Evolutionary conservation across 2,797 vertebrate species (phyloP).

Genomic region (Ceyx erithaca): DNA sequence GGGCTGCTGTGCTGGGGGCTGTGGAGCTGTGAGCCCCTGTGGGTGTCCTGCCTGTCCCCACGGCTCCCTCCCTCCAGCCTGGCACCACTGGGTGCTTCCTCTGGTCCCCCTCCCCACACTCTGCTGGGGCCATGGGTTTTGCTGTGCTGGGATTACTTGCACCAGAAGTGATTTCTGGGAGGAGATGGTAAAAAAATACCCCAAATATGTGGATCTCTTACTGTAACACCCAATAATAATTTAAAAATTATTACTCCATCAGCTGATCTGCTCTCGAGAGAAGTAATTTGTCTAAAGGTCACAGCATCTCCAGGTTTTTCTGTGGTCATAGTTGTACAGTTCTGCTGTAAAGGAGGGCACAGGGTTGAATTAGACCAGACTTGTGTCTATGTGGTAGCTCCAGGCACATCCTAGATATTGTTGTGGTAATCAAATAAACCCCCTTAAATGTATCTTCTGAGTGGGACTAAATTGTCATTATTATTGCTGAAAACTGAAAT

Average conservation of each 20-base stretch:
- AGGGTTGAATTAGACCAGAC: neutral
- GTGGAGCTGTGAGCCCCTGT: too few relatives aligned
- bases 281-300: neutral
- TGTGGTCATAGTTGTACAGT: rapidly evolving
- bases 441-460: neutral
- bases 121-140: neutral
- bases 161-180: neutral
- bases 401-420: neutral
- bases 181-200: neutral
- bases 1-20: too few relatives aligned
- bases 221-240: neutral
- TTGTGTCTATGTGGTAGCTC: neutral
- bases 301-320: neutral
- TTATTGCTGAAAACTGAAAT: neutral
- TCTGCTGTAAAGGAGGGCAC: rapidly evolving
- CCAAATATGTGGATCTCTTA: neutral
- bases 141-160: neutral
- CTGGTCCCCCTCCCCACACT: neutral
- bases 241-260: neutral
- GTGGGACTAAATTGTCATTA: neutral
- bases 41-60: rapidly evolving
- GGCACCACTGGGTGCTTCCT: too few relatives aligned
- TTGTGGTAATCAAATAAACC: neutral
- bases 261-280: neutral
- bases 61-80: neutral